Conservation (phyloP, 2,113 vertebrate species). For the Aptenodytes forsteri region DNA sequence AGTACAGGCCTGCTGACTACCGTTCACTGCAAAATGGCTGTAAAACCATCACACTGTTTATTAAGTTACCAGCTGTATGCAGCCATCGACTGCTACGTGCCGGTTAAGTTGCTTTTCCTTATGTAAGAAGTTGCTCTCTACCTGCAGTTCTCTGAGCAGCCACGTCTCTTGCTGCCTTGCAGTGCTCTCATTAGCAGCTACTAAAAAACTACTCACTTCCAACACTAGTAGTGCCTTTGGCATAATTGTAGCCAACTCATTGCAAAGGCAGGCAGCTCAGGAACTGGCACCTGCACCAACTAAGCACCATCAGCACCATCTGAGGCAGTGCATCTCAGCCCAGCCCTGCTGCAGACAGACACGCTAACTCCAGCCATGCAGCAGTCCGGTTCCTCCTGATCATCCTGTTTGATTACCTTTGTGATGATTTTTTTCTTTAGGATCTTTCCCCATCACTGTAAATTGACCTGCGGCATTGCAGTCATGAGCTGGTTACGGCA, state of each 20-base stretch:
- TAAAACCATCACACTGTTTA: neutral
- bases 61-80: neutral
- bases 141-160: neutral
- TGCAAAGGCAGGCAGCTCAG: neutral
- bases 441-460: neutral
- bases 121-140: neutral
- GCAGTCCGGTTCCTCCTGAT: neutral
- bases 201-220: neutral
- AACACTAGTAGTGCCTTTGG: neutral
- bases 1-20: neutral
- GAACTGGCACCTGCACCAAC: neutral
- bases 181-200: neutral
- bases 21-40: neutral
- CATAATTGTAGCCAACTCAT: neutral
- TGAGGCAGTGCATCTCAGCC: neutral
- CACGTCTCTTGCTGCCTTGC: neutral
- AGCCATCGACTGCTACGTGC: neutral
- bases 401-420: neutral
- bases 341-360: neutral
- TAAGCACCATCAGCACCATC: neutral
- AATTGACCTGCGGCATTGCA: neutral
- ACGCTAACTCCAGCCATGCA: neutral
- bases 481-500: neutral
- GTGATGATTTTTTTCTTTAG: neutral
- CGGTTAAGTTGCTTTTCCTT: neutral